These are phyloP conservation scores for Diglossa brunneiventris DNA, from an alignment of 2,113 vertebrate genomes.

Conservation along the genomic window DNA sequence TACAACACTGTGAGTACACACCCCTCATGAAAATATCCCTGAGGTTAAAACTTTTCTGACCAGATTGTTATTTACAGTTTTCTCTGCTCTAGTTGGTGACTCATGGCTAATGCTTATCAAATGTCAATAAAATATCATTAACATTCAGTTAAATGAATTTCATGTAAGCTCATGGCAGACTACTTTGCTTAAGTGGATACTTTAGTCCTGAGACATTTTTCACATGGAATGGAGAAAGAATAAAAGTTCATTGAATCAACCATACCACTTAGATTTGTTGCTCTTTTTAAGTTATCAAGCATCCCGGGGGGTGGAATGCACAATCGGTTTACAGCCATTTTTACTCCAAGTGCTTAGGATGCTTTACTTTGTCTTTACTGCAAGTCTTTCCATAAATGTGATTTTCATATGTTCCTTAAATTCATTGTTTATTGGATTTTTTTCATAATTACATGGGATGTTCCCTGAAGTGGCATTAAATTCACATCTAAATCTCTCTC, in stretches of 20 bases:
- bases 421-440: neutral
- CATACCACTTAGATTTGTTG: neutral
- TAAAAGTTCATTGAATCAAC: neutral
- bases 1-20: neutral
- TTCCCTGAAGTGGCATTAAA: neutral
- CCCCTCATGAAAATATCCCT: neutral
- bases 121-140: neutral
- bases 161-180: rapidly evolving
- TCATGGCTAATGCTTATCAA: neutral
- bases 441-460: neutral
- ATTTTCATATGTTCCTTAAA: neutral
- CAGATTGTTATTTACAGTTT: neutral
- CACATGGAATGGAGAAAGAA: neutral
- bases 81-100: neutral
- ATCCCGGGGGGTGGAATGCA: neutral
- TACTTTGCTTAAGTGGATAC: neutral
- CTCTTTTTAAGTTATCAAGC: neutral
- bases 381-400: neutral
- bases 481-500: neutral
- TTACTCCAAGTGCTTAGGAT: neutral
- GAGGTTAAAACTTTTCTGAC: neutral
- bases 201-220: neutral
- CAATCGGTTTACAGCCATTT: neutral
- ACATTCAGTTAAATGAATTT: neutral
- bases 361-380: neutral